Percentiles rank a stretch among this genome's conserved stretches.
Evolutionary conservation across 2,113 vertebrate genomes (phyloP).

Genomic region (Calyptomena viridis): DNA sequence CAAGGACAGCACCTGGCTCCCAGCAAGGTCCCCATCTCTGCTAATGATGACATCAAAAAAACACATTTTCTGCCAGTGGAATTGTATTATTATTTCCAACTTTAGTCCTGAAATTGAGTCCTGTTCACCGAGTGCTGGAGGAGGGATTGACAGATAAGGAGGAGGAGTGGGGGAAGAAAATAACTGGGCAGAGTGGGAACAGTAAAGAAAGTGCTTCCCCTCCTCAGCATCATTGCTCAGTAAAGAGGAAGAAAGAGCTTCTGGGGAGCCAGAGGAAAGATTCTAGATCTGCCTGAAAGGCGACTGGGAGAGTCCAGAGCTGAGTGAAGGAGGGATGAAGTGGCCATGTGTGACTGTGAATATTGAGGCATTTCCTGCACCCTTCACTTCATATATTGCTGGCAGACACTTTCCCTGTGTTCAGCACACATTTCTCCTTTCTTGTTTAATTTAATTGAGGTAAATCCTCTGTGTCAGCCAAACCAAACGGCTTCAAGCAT

Average conservation of each 20-base stretch:
- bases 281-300: background rate
- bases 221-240: background rate
- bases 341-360: background rate
- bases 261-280: background rate
- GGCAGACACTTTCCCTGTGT: background rate
- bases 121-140: background rate
- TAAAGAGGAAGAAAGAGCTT: background rate
- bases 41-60: background rate
- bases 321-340: background rate
- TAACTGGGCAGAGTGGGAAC: background rate
- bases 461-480: background rate
- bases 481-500: background rate
- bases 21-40: background rate
- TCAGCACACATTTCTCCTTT: background rate
- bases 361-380: background rate
- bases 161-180: background rate
- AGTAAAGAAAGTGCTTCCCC: background rate
- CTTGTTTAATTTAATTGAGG: background rate
- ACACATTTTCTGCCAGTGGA: background rate
- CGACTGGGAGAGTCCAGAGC: background rate
- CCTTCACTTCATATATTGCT: accelerated
- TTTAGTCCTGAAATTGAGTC: background rate
- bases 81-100: background rate
- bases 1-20: background rate
- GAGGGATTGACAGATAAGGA: accelerated